Evolutionary conservation across 2,113 vertebrate genomes (phyloP).

Genomic region (Paraplagusia blochii): DNA sequence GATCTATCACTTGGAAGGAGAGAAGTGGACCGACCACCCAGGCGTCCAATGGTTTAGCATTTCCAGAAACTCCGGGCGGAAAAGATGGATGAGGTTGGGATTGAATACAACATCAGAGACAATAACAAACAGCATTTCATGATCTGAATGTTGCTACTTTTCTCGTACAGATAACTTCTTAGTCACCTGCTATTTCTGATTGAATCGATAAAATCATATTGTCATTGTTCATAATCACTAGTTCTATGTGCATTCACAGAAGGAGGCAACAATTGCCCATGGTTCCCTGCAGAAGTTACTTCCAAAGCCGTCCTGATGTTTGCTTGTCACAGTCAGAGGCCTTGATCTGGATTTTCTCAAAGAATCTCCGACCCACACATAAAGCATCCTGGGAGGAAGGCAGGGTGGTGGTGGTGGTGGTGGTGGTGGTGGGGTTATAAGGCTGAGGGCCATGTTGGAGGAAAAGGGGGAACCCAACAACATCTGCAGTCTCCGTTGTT

Average conservation of each 20-base stretch:
- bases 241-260: neutral
- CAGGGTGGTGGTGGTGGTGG: no score
- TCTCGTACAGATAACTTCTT: no score
- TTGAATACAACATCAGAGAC: constrained; percentile 22
- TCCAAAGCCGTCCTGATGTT: constrained; percentile 66
- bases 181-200: no score
- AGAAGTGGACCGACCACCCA: constrained; percentile 72
- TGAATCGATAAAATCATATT: neutral
- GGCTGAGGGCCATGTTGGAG: constrained; percentile 77
- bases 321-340: constrained; percentile 69
- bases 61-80: constrained; percentile 53
- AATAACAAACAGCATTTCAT: neutral
- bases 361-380: constrained; percentile 69
- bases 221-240: no score
- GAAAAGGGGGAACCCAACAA: constrained; percentile 74
- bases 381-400: constrained; percentile 31
- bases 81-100: constrained; percentile 24
- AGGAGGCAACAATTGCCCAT: constrained; percentile 25
- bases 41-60: constrained; percentile 65
- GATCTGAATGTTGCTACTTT: no score
- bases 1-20: constrained; percentile 72
- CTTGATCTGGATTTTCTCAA: constrained; percentile 72
- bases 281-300: constrained; percentile 38
- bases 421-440: constrained; percentile 43
- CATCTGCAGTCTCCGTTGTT: constrained; percentile 81